Evolutionary conservation across 2,797 vertebrate genomes (phyloP).

Genomic region (Alauda arvensis): DNA sequence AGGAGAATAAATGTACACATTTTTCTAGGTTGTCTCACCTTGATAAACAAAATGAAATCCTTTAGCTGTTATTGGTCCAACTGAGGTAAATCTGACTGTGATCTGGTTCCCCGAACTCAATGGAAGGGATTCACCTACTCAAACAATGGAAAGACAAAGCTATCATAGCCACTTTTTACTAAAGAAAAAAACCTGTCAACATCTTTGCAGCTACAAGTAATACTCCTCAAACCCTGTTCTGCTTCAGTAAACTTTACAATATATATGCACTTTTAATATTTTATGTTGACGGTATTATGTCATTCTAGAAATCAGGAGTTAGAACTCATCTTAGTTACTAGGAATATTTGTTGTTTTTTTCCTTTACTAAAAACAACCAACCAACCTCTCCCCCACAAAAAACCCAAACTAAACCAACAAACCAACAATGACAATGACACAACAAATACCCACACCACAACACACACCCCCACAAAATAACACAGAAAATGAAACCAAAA

Average conservation of each 20-base stretch:
- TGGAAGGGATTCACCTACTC: constrained; percentile 94
- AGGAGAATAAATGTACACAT: constrained; percentile 5
- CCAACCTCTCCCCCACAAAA: not conserved
- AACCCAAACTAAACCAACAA: not conserved
- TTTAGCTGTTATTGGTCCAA: constrained; percentile 93
- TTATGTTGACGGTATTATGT: not conserved
- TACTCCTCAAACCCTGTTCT: not conserved
- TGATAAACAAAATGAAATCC: constrained; percentile 99
- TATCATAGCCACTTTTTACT: constrained; percentile 59
- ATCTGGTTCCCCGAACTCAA: constrained; percentile 97
- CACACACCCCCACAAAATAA: accelerated
- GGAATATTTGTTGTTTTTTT: not conserved
- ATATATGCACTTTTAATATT: not conserved
- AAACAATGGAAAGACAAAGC: constrained; percentile 69
- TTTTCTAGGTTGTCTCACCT: constrained; percentile 80
- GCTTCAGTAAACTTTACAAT: constrained; percentile 12
- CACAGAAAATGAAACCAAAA: not conserved
- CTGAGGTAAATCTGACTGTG: constrained; percentile 92
- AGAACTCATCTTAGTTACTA: not conserved
- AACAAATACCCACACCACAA: not conserved
- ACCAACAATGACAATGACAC: not conserved
- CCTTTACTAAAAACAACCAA: not conserved
- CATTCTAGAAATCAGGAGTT: not conserved
- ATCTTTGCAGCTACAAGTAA: constrained; percentile 26
- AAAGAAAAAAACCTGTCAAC: constrained; percentile 24